Base-by-base conservation (phyloP, 2,797 vertebrate species). In the Knipowitschia caucasica region DNA sequence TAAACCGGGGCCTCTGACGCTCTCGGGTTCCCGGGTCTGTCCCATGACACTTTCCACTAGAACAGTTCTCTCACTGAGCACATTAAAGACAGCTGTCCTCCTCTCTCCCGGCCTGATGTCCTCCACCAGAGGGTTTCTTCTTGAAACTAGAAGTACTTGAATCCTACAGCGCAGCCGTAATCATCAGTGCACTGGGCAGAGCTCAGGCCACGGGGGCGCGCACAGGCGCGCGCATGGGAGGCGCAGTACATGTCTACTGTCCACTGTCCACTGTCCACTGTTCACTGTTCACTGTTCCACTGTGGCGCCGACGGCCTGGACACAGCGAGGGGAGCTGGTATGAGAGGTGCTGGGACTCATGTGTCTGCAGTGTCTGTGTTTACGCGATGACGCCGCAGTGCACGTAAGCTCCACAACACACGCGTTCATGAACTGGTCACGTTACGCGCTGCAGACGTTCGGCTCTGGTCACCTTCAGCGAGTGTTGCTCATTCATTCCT, bases 241-340 rank as follows among this genome's bases (percentile, higher is more conserved):
- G 55, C 39, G 60, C 61, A 33, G 34, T 7, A n/a, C n/a, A n/a
- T n/a, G n/a, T 57, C 29, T 61, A 72, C 70, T 62, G 76, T 0
- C 2, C 61, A 57, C 17, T 50, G 2, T 17, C 21, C n/a, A n/a
- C n/a, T n/a, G n/a, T n/a, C n/a, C n/a, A n/a, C n/a, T n/a, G n/a
- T 57, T 31, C 63, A 72, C 70, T 62, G 76, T 0, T 2, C 61
- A 57, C 17, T 50, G 2, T 1, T 17, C 21, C n/a, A n/a, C n/a
- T n/a, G n/a, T n/a, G n/a, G 21, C 46, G 7, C 47, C 49, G 56
- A 67, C 54, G 62, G 50, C 44, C 47, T n/a, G 44, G 44, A 46
- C 44, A 30, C 71, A 9, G 53, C 45, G 3, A 45, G 52, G 44
- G 24, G 26, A 57, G 58, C 59, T 36, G 64, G 45, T 15, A 21